Evolutionary conservation across 30 jellyfish, hydroid and myxozoan species (phyloP).

Genomic region (Cassiopea andromeda): DNA sequence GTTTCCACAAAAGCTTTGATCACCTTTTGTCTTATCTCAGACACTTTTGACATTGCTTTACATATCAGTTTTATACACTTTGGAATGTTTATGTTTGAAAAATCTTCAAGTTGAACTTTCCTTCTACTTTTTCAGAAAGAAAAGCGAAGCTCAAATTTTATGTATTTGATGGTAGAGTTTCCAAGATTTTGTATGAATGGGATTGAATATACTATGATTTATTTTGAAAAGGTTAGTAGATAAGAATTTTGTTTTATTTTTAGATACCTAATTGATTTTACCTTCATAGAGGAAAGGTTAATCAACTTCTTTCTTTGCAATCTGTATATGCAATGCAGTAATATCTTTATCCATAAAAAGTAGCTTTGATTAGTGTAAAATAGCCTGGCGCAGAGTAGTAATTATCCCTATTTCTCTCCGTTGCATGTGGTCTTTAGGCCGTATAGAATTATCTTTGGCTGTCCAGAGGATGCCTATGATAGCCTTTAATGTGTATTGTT

Average conservation of each 20-base stretch:
- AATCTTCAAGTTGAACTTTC: not conserved
- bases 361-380: too few species aligned
- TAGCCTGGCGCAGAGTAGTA: too few species aligned
- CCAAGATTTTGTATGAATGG: slow-evolving; percentile 88
- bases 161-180: slow-evolving; percentile 97
- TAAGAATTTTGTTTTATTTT: not conserved
- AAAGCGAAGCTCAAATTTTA: slow-evolving; percentile 89
- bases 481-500: too few species aligned
- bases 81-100: not conserved
- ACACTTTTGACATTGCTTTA: not conserved
- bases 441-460: too few species aligned
- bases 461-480: too few species aligned
- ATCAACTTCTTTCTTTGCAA: too few species aligned
- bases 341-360: too few species aligned
- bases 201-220: slow-evolving; percentile 86
- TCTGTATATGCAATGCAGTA: too few species aligned
- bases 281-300: too few species aligned
- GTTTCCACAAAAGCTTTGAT: not conserved
- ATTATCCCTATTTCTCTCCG: too few species aligned
- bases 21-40: not conserved
- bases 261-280: not conserved
- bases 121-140: slow-evolving; percentile 62
- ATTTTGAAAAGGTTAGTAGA: slow-evolving; percentile 86
- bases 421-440: too few species aligned
- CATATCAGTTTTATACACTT: not conserved